Percentiles rank a stretch among this genome's conserved stretches.
phyloP scores from a whole-genome alignment of 2,113 vertebrate genomes.

The Gobio gobio region DNA sequence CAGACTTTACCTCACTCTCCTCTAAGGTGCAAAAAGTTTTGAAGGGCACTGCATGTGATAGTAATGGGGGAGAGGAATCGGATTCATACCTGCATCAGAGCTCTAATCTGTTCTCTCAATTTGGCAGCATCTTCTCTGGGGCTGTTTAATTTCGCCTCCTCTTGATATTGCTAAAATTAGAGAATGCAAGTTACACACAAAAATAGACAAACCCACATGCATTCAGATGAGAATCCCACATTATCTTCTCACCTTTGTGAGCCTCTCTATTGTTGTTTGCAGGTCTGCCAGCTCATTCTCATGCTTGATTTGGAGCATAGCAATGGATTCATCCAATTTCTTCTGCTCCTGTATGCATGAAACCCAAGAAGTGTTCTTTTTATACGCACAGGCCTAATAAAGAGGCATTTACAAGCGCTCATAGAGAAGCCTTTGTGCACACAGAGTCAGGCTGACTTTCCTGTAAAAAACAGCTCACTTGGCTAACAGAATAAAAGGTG shows the following conservation, averaged over 20 bases:
- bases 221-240: background rate
- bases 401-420: conserved; percentile 62
- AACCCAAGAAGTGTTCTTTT: conserved; percentile 58
- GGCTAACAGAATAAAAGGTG: conserved; percentile 57
- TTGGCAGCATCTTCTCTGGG: conserved; percentile 69
- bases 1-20: background rate
- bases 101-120: conserved; percentile 65
- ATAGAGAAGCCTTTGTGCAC: conserved; percentile 69
- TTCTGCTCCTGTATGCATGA: conserved; percentile 72
- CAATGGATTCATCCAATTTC: conserved; percentile 70
- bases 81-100: conserved; percentile 68
- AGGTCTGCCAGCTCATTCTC: conserved; percentile 70
- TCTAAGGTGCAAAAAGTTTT: background rate
- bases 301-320: conserved; percentile 71
- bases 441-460: conserved; percentile 14
- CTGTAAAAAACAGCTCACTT: conserved; percentile 27
- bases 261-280: conserved; percentile 68
- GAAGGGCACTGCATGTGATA: background rate
- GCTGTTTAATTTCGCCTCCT: conserved; percentile 59
- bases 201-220: background rate
- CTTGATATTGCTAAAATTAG: conserved; percentile 63
- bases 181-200: background rate
- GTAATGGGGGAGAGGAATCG: background rate
- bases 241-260: conserved; percentile 67
- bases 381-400: conserved; percentile 44